Base-by-base conservation (phyloP, 2,888 invertebrate genomes). In the Aspidapion aeneum region DNA sequence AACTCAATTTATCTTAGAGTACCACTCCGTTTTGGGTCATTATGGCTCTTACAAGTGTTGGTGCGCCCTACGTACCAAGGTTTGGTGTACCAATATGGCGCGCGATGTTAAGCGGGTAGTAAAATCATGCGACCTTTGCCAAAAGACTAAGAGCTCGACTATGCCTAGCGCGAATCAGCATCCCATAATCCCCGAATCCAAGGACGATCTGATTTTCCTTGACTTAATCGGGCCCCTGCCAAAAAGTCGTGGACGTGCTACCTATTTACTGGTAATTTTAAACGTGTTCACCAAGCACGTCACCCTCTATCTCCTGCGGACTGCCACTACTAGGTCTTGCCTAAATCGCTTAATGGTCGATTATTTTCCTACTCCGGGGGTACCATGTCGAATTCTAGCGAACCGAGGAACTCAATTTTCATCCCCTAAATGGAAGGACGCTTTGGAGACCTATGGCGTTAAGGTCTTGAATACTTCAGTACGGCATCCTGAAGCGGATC, bases 401-500 rank as follows among this genome's bases (percentile, higher is more conserved):
- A 49, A 62, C 22, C 54, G 56, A 35, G 61, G 64, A 1, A 64
- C 61, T 19, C 62, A 64, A 51, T 64, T 64, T 19, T 57, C 60
- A 1, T 51, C 61, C 2, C 48, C 49, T 2, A 9, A 52, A 1
- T 61, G 64, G 64, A 62, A 55, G 20, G 51, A 48, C 20, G 19
- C 21, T 19, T 12, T 62, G 16, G 54, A 20, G 1, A 50, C 20
- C 17, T 20, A 17, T 19, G 60, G 60, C 12, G 54, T 65, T 12
- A 48, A 56, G 18, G 18, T 49, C 16, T 16, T 58, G 2, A 48
- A 18, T 18, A 55, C 60, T 63, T 55, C 59, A 18, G 63, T 64
- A 12, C 9, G 62, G 18, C 60, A 62, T 54, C 63, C 65, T 55
- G 56, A 58, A 58, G 57, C 58, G 20, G 63, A 66, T 61, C 62